Percentiles rank a stretch among this genome's conserved stretches.
Evolutionary conservation across 2,888 invertebrate species (phyloP).

Genomic region (Neuroscelio doddi): DNA sequence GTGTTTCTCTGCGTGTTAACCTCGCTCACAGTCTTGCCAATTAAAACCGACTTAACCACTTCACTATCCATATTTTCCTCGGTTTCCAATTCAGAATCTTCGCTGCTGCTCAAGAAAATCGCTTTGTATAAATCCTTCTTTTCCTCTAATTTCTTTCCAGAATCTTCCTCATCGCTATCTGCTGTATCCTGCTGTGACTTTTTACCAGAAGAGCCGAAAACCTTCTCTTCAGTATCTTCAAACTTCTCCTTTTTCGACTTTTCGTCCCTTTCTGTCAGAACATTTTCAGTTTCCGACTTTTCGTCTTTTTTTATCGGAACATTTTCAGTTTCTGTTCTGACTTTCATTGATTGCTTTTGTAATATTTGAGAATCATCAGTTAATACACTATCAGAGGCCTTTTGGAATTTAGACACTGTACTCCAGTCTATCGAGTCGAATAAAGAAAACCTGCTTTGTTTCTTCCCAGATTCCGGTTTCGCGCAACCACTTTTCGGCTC

Average conservation of each 20-base stretch:
- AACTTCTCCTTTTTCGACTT: constrained; percentile 13
- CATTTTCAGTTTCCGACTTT: neutral
- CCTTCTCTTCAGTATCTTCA: constrained; percentile 60
- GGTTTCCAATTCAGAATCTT: constrained; percentile 75
- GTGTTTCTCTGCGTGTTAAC: constrained; percentile 77
- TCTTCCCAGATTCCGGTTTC: constrained; percentile 74
- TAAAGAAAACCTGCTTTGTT: constrained; percentile 81
- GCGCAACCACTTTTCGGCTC: constrained; percentile 81
- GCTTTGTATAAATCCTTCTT: constrained; percentile 89
- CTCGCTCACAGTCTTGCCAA: constrained; percentile 70
- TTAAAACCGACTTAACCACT: constrained; percentile 58
- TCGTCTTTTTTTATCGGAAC: neutral
- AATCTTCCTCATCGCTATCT: constrained; percentile 6
- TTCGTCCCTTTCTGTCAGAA: neutral
- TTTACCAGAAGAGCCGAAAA: constrained; percentile 49
- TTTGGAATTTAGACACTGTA: constrained; percentile 52
- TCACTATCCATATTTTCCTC: constrained; percentile 63
- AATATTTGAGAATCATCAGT: constrained; percentile 15
- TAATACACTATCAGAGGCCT: constrained; percentile 33
- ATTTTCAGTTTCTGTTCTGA: neutral
- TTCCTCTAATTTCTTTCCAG: constrained; percentile 68
- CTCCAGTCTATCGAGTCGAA: constrained; percentile 82
- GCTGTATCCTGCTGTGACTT: neutral
- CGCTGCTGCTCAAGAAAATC: constrained; percentile 89
- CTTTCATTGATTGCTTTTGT: constrained; percentile 6